phyloP scores from a whole-genome alignment of 2,797 vertebrate genomes.

The Poliocrania exsul region DNA sequence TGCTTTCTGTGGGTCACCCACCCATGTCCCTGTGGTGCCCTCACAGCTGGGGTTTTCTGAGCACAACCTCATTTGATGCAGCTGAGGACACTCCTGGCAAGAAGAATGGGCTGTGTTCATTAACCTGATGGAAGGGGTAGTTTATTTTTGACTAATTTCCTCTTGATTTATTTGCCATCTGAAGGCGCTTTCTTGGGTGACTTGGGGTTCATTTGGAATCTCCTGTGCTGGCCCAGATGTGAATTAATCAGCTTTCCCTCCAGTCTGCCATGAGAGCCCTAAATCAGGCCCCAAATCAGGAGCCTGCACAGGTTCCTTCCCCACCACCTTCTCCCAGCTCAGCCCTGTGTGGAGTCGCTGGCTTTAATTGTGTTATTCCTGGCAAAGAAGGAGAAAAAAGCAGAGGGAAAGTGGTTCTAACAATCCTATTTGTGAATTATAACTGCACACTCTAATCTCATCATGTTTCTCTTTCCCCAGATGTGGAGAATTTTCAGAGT shows the following conservation, averaged over 20 bases:
- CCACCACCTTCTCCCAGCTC: neutral
- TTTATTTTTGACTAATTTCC: neutral
- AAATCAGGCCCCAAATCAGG: neutral
- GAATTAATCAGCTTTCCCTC: neutral
- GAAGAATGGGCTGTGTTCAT: neutral
- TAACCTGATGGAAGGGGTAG: neutral
- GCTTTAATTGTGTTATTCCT: conserved; percentile 67
- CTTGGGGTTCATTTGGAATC: neutral
- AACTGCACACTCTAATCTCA: conserved; percentile 57
- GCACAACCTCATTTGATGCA: neutral
- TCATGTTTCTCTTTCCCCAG: conserved; percentile 48
- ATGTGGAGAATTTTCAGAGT: conserved; percentile 38
- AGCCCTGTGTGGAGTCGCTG: neutral
- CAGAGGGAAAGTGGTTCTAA: conserved; percentile 37
- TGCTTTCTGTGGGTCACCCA: neutral
- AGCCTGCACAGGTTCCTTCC: neutral
- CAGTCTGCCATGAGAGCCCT: neutral
- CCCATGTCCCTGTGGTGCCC: neutral
- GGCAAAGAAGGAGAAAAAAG: conserved; percentile 21
- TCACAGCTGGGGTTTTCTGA: neutral
- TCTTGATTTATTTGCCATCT: neutral
- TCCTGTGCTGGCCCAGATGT: neutral
- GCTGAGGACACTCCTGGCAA: neutral
- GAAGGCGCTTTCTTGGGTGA: neutral
- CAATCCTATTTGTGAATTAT: conserved; percentile 69